phyloP scores from a whole-genome alignment of 2,113 vertebrate genomes.

The Saccopteryx bilineata region DNA sequence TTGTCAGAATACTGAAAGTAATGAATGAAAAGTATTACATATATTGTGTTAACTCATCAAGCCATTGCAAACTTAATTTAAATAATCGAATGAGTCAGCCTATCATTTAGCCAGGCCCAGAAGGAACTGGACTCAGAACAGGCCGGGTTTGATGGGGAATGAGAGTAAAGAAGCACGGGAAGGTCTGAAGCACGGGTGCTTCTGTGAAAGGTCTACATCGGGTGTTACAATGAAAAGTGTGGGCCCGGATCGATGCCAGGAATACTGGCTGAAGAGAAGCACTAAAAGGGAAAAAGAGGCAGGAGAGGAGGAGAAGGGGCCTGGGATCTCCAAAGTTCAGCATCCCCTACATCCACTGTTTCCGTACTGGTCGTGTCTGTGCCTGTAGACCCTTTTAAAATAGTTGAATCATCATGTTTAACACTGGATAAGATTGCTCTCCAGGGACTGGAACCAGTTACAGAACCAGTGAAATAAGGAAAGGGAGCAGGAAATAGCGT shows the following conservation, averaged over 20 bases:
- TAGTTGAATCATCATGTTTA: neutral
- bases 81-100: neutral
- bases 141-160: neutral
- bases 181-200: too few species aligned
- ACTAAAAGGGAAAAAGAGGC: neutral
- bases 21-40: neutral
- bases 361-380: neutral
- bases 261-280: neutral
- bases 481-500: neutral
- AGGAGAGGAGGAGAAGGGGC: neutral
- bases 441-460: neutral
- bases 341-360: neutral
- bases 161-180: neutral
- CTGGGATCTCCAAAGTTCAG: neutral
- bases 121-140: neutral
- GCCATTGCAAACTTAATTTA: neutral
- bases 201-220: neutral
- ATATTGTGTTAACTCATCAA: neutral
- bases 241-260: neutral
- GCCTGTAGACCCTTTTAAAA: neutral
- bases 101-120: neutral
- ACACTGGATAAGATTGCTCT: neutral
- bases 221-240: rapidly evolving
- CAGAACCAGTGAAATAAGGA: neutral
- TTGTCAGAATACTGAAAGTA: neutral